phyloP scores from a whole-genome alignment of 1,140 invertebrate species.

The Tetramorium alpestre region DNA sequence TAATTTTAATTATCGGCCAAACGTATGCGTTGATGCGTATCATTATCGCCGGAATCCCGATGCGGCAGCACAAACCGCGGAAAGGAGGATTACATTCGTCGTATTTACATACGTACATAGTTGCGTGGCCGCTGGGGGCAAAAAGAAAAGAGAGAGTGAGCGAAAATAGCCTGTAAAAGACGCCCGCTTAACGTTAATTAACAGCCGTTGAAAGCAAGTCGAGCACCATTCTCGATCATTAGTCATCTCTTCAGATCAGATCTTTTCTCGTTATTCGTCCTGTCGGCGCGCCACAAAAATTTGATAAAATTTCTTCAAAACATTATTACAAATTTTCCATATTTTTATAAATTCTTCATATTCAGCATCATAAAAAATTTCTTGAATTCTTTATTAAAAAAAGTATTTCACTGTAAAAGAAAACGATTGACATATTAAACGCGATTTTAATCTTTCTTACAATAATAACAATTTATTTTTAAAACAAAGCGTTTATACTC shows the following conservation, averaged over 20 bases:
- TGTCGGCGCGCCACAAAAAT: not conserved
- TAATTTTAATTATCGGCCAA: slow-evolving; percentile 38
- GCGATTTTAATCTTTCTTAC: not conserved
- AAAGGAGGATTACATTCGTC: not conserved
- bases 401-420: not conserved
- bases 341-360: not conserved
- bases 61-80: not conserved
- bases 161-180: slow-evolving; percentile 27
- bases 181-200: slow-evolving; percentile 67
- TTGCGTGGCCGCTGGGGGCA: not conserved
- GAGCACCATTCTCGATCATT: slow-evolving; percentile 58
- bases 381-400: not conserved
- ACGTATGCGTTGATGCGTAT: slow-evolving; percentile 6
- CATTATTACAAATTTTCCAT: not conserved
- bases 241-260: slow-evolving; percentile 1
- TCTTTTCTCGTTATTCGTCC: slow-evolving; percentile 19
- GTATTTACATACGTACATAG: slow-evolving; percentile 6
- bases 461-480: not conserved
- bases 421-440: not conserved
- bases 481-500: not conserved
- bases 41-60: slow-evolving; percentile 1
- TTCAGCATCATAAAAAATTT: not conserved
- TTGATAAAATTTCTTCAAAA: not conserved
- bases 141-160: not conserved
- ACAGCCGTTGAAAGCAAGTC: slow-evolving; percentile 50